phyloP scores from a whole-genome alignment of 1,140 invertebrate species.

The Drosophila setifemur region DNA sequence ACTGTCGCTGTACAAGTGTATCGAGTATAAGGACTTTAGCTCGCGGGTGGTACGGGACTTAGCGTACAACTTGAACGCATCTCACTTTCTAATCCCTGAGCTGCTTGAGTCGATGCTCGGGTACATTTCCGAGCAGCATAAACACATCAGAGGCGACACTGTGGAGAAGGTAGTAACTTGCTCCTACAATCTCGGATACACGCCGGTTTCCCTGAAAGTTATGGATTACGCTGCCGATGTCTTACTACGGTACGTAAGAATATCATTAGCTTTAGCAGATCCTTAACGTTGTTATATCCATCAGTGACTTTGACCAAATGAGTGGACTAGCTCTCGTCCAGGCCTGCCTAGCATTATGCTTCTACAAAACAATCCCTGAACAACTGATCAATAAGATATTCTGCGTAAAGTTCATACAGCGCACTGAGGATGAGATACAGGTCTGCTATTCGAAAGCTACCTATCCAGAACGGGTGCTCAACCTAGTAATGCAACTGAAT shows the following conservation, averaged over 20 bases:
- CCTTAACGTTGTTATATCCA: slow-evolving; percentile 1
- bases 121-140: slow-evolving; percentile 80
- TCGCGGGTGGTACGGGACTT: slow-evolving; percentile 82
- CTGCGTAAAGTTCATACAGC: slow-evolving; percentile 84
- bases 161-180: slow-evolving; percentile 83
- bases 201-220: slow-evolving; percentile 71
- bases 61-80: slow-evolving; percentile 72
- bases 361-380: slow-evolving; percentile 82
- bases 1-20: slow-evolving; percentile 51
- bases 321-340: slow-evolving; percentile 83
- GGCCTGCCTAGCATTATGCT: slow-evolving; percentile 82
- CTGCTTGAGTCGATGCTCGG: slow-evolving; percentile 82
- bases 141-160: slow-evolving; percentile 82
- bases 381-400: slow-evolving; percentile 84
- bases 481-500: slow-evolving; percentile 85
- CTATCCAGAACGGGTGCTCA: slow-evolving; percentile 84
- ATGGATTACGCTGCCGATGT: slow-evolving; percentile 67
- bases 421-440: slow-evolving; percentile 84
- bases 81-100: slow-evolving; percentile 79
- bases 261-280: neutral
- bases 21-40: slow-evolving; percentile 63
- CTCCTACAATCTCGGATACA: slow-evolving; percentile 83
- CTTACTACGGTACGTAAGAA: slow-evolving; percentile 46
- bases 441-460: slow-evolving; percentile 84
- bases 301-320: slow-evolving; percentile 83